Conservation (phyloP, 2,113 vertebrate species). For the Oxygymnocypris stewartii region DNA sequence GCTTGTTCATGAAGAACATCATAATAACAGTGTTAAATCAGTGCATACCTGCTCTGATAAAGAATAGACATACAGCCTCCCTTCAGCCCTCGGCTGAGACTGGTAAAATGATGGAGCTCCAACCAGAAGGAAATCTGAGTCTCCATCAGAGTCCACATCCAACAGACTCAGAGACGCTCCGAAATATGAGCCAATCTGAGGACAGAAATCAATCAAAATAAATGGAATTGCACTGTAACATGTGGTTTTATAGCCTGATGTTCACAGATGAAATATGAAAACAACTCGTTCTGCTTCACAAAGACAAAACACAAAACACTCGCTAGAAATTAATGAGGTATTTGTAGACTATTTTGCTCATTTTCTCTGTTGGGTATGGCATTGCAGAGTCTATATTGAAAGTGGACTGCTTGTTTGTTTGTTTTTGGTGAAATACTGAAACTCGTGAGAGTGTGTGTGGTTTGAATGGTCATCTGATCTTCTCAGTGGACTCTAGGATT, state of each 20-base stretch:
- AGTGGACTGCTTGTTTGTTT: too few species aligned
- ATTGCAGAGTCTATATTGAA: too few species aligned
- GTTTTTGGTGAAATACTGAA: too few species aligned
- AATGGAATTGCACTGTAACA: background rate
- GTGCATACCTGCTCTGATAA: constrained; percentile 70
- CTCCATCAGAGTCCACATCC: constrained; percentile 74
- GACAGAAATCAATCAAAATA: background rate
- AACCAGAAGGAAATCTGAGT: constrained; percentile 82
- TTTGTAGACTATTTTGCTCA: too few species aligned
- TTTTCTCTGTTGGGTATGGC: too few species aligned
- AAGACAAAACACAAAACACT: too few species aligned
- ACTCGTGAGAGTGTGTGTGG: too few species aligned
- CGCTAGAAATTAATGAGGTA: too few species aligned
- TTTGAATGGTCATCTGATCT: too few species aligned
- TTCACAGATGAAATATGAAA: background rate
- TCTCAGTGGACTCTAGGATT: too few species aligned
- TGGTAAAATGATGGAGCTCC: constrained; percentile 78
- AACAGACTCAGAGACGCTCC: constrained; percentile 79
- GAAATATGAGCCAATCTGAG: constrained; percentile 86
- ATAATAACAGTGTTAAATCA: too few species aligned
- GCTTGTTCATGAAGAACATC: background rate
- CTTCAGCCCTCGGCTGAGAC: constrained; percentile 69
- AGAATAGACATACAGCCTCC: constrained; percentile 74
- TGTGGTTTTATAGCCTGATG: background rate
- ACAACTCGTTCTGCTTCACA: too few species aligned